These are phyloP conservation scores for Dermatemys mawii DNA, from an alignment of 2,113 vertebrate species.

Conservation along the genomic window DNA sequence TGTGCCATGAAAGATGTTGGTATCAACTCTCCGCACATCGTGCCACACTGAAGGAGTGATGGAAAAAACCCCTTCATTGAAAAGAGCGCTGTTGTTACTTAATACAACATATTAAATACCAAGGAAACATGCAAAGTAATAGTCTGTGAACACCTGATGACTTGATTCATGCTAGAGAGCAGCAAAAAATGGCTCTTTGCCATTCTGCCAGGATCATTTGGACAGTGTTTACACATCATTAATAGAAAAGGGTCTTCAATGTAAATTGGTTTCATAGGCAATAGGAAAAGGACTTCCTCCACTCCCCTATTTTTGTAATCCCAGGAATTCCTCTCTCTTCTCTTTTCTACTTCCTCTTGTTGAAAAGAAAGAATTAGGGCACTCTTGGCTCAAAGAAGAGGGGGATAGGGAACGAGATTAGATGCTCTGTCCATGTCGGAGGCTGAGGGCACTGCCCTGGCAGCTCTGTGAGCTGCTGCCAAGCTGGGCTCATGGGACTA, in stretches of 20 bases:
- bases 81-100: not conserved
- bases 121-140: not conserved
- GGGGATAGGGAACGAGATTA: not conserved
- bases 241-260: not conserved
- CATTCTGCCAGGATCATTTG: not conserved
- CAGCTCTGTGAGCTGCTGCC: not conserved
- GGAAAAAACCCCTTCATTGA: not conserved
- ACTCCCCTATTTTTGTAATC: not conserved
- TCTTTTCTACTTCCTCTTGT: not conserved
- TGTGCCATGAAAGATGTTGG: not conserved
- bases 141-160: fast-evolving
- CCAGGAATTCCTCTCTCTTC: not conserved
- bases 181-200: not conserved
- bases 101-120: not conserved
- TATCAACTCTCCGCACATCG: not conserved
- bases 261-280: not conserved
- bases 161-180: not conserved
- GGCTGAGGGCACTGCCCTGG: not conserved
- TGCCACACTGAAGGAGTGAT: not conserved
- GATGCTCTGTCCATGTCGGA: not conserved
- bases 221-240: not conserved
- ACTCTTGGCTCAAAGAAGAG: not conserved
- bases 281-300: not conserved
- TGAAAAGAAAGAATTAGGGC: fast-evolving
- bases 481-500: not conserved